Base-by-base conservation (phyloP, 2,797 vertebrate species). In the Cyclopterus lumpus region DNA sequence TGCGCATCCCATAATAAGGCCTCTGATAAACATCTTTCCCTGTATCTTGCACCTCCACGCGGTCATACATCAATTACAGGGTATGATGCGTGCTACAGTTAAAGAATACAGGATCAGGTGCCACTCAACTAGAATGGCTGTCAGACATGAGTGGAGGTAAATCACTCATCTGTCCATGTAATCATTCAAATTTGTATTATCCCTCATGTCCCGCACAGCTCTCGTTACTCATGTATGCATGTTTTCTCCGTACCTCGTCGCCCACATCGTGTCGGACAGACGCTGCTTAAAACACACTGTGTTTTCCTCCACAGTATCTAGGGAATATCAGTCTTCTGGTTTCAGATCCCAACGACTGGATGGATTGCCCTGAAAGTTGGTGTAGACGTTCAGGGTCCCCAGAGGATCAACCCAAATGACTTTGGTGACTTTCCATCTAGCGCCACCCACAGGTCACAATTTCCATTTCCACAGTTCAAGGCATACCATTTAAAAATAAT, bases 161-260 rank as follows among this genome's bases (percentile, higher is more conserved):
- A 94, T 94, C 92, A 92, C 86, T 94, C 92, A 94, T 89, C 91
- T 93, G 93, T 92, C 89, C 76, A 77, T 84, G 90, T 91, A 94
- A 94, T 94, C 91, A 94, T 94, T 93, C 89, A 94, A 93, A 95
- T 95, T 77, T 78, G 75, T 44, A 86, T 87, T 88, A 92, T 88
- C 87, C 73, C 83, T 94, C 87, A 91, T 88, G 90, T 90, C 83
- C 71, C 54, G 51, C 73, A 60, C 82, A 48, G 84, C 88, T 80
- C 82, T 83, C 89, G 89, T 86, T 89, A 90, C 83, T 88, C 84
- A 88, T 90, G 89, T 91, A 92, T 91, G 86, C 86, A 79, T 92
- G 89, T 89, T 91, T 92, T 85, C 76, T 82, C 80, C 73, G 53
- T 79, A 89, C 76, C 66, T 89, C 83, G 44, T 85, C 81, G 63